Evolutionary conservation across 2,888 invertebrate species (phyloP), one percentile per base, ranked within the genome.

Genomic region (Lepidocyrtinus sp.): DNA sequence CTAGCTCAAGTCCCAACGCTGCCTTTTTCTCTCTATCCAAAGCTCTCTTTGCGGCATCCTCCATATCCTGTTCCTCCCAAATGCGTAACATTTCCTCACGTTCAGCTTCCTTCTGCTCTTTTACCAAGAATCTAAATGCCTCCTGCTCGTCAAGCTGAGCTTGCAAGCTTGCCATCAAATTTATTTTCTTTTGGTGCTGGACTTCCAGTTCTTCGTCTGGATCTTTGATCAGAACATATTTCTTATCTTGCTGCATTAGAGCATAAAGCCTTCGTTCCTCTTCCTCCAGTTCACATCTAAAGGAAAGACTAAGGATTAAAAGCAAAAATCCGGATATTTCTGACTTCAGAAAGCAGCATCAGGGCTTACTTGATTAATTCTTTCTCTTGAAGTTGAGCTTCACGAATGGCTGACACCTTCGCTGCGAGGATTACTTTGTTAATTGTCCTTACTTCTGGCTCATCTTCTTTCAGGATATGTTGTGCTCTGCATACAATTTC

Each of bases 321-420:
- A 9, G 21, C 24, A 21, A 17, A 59, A n/a, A 19, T 26, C 24
- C 72, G 9, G 19, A 62, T 27, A 65, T 75, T 81, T 85, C 83
- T 87, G 84, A 89, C 87, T 1, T 90, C 88, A 22, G 89, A 84
- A 81, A 88, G 88, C 73, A 89, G 90, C 92, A 88, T 70, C 91
- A 89, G 81, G 91, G 81, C 59, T 26, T 65, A 86, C 83, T 75
- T 76, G 77, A 87, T 87, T 78, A 89, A 88, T 84, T 88, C 88
- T 85, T 89, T 90, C 88, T 94, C 94, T 0, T 91, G 91, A 79
- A 95, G 91, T 90, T 96, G 96, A 0, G 95, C 95, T 88, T 95
- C 94, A 19, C 96, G 90, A 64, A 96, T 94, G 0, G 95, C 94
- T 87, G 94, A 92, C 85, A 95, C 96, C 88, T 96, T 96, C 21